Conservation (phyloP, 2,888 invertebrate genomes). For the Lithophane semibrunnea region DNA sequence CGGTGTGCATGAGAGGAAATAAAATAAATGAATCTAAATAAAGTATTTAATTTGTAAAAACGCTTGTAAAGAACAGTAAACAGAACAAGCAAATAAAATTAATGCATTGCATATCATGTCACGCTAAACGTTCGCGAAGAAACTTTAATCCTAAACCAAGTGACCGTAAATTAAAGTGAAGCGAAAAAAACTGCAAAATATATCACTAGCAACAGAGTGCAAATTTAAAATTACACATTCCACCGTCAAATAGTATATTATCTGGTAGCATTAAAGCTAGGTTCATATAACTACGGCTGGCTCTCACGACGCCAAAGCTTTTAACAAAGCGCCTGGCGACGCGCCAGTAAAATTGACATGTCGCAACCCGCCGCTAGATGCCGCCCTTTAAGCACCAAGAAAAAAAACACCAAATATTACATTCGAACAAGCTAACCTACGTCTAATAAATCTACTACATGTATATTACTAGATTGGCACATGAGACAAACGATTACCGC, state of each 20-base stretch:
- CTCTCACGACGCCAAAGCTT: conserved; percentile 79
- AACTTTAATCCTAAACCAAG: conserved; percentile 57
- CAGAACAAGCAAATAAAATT: conserved; percentile 40
- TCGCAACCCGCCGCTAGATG: conserved; percentile 78
- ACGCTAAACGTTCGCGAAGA: conserved; percentile 46
- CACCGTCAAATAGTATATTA: conserved; percentile 68
- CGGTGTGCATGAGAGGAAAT: too few species aligned
- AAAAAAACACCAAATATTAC: conserved; percentile 73
- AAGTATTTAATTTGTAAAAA: conserved; percentile 38
- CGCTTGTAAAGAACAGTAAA: conserved; percentile 4
- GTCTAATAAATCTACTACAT: conserved; percentile 76
- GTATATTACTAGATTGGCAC: conserved; percentile 74
- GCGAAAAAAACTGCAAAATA: conserved; percentile 58
- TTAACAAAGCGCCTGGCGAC: conserved; percentile 84
- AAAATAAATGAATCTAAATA: conserved; percentile 24
- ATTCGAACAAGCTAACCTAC: conserved; percentile 68
- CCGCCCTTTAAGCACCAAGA: conserved; percentile 69
- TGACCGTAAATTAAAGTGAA: conserved; percentile 49
- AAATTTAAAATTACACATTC: conserved; percentile 68
- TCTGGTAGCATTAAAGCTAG: conserved; percentile 68
- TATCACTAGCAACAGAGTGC: conserved; percentile 66
- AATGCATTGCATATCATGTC: conserved; percentile 48
- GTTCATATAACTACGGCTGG: conserved; percentile 71
- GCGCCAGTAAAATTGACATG: conserved; percentile 77
- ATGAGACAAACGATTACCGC: conserved; percentile 76